A percentile compares a stretch with the other conserved stretches of the same genome.
Evolutionary conservation across 1,140 invertebrate genomes (phyloP).

Genomic region (Adelges cooleyi): DNA sequence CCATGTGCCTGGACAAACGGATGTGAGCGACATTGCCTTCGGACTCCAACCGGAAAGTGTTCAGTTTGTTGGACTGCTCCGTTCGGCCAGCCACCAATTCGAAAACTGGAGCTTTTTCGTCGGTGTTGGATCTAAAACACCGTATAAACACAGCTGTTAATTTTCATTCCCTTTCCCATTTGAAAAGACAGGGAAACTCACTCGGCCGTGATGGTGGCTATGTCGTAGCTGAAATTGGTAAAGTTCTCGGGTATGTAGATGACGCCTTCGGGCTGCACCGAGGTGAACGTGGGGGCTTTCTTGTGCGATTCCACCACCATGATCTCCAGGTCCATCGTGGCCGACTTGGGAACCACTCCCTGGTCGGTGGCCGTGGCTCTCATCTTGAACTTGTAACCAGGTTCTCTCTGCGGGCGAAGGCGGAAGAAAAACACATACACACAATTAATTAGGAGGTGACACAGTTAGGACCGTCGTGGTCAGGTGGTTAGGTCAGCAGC

Average conservation of each 20-base stretch:
- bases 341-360: conserved; percentile 49
- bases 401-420: conserved; percentile 45
- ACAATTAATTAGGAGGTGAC: background rate
- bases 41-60: conserved; percentile 59
- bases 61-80: conserved; percentile 68
- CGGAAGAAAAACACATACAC: conserved; percentile 19
- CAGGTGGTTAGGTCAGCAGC: background rate
- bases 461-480: background rate
- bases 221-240: conserved; percentile 51
- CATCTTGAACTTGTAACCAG: conserved; percentile 57
- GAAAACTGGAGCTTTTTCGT: conserved; percentile 59
- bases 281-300: conserved; percentile 64
- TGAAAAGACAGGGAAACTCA: conserved; percentile 40
- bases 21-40: conserved; percentile 57
- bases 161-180: background rate
- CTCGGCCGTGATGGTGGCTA: conserved; percentile 55
- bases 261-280: conserved; percentile 41
- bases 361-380: conserved; percentile 63
- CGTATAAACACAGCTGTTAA: no score
- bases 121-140: conserved; percentile 54
- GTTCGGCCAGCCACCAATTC: conserved; percentile 67
- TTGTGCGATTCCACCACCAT: conserved; percentile 76
- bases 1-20: conserved; percentile 56
- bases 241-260: conserved; percentile 62
- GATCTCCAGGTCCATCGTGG: conserved; percentile 62